phyloP scores from a whole-genome alignment of 2,797 vertebrate species.

The Vultur gryphus region DNA sequence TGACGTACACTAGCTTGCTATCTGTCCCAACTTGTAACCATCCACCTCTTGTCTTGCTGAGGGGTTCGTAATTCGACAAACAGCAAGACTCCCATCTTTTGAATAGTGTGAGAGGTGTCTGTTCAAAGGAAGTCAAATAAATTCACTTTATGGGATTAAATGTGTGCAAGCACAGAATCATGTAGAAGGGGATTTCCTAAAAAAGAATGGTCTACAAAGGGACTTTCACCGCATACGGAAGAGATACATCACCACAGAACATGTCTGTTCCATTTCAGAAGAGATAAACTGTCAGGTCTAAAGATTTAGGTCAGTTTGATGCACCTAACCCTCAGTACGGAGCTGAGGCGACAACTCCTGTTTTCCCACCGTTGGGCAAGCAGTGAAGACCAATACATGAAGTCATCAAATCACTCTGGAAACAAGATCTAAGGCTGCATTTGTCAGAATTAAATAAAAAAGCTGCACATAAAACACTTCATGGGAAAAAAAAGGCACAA shows the following conservation, averaged over 20 bases:
- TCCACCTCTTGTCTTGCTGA: background rate
- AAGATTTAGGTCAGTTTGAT: background rate
- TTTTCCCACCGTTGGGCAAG: background rate
- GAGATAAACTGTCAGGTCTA: background rate
- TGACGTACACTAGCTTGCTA: fast-evolving
- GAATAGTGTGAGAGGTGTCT: background rate
- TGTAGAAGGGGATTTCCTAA: background rate
- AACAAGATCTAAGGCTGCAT: background rate
- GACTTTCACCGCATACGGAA: background rate
- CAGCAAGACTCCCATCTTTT: background rate
- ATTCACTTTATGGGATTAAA: background rate
- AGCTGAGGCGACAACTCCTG: background rate
- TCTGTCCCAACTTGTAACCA: background rate
- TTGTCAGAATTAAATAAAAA: background rate
- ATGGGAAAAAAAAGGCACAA: fast-evolving
- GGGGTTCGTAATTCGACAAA: background rate
- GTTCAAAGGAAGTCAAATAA: background rate
- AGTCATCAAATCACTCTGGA: background rate
- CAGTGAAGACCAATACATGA: background rate
- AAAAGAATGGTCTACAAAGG: background rate
- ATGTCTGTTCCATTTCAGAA: background rate
- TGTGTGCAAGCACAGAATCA: fast-evolving
- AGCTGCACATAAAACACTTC: background rate
- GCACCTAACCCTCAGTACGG: fast-evolving
- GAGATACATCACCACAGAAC: background rate